Conservation (phyloP, 2,797 vertebrate species). For the Pelochelys cantorii region DNA sequence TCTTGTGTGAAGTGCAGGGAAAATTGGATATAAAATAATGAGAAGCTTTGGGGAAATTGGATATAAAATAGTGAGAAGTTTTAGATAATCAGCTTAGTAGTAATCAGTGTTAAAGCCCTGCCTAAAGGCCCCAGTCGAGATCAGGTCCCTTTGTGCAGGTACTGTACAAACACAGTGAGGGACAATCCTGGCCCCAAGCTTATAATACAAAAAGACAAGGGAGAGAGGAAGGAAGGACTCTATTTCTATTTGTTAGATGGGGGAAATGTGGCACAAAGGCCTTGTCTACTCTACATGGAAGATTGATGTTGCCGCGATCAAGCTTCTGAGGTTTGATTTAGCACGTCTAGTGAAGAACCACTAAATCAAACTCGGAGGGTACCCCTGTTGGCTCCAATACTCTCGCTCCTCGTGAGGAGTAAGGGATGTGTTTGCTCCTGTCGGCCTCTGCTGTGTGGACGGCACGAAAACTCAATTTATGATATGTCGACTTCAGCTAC, state of each 20-base stretch:
- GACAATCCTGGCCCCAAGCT: not conserved
- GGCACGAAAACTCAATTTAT: too few relatives aligned
- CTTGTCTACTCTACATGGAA: too few relatives aligned
- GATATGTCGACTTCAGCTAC: too few relatives aligned
- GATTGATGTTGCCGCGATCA: too few relatives aligned
- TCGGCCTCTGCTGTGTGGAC: too few relatives aligned
- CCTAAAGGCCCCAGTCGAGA: not conserved
- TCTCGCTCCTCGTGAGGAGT: too few relatives aligned
- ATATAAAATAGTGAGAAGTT: not conserved
- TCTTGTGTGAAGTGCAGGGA: fast-evolving
- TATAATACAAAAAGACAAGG: not conserved
- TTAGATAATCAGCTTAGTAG: not conserved
- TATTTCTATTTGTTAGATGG: not conserved
- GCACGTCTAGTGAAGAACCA: too few relatives aligned
- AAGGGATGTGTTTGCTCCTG: too few relatives aligned
- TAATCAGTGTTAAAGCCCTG: not conserved
- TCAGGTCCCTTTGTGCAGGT: not conserved
- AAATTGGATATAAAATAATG: not conserved
- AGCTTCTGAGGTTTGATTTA: too few relatives aligned
- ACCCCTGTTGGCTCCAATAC: too few relatives aligned
- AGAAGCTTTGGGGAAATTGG: too few relatives aligned
- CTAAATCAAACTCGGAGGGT: too few relatives aligned
- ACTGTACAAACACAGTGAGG: not conserved
- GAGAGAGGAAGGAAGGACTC: not conserved
- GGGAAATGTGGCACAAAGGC: not conserved